phyloP scores from a whole-genome alignment of 2,113 vertebrate genomes.

The Notiomystis cincta region DNA sequence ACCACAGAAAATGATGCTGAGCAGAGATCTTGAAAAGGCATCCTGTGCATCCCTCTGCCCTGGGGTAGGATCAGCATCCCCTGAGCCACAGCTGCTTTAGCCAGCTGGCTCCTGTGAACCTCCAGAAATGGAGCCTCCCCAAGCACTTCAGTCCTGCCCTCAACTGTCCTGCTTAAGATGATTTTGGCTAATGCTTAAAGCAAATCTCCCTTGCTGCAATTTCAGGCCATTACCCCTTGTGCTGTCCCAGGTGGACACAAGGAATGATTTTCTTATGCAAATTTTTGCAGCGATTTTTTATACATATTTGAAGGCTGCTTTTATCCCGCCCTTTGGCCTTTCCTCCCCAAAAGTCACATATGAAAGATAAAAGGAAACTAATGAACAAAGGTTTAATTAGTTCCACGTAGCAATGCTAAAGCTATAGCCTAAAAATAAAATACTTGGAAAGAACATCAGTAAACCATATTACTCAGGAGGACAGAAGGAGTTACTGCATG shows the following conservation, averaged over 20 bases:
- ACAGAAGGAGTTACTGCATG: slow-evolving; percentile 3
- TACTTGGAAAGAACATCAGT: slow-evolving; percentile 40
- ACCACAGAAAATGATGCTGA: not conserved
- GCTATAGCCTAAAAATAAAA: slow-evolving; percentile 54
- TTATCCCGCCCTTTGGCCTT: not conserved
- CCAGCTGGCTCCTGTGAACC: not conserved
- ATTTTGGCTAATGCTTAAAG: slow-evolving; percentile 37
- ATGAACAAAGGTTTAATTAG: slow-evolving; percentile 39
- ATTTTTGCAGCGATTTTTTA: not conserved
- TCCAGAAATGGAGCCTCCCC: not conserved
- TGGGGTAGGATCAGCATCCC: not conserved
- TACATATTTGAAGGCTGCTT: not conserved
- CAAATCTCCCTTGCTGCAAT: slow-evolving; percentile 4
- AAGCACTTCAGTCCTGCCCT: not conserved
- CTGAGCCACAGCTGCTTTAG: not conserved
- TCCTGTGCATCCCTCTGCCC: not conserved
- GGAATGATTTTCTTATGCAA: not conserved
- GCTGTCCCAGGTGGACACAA: not conserved
- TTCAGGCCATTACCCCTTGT: not conserved
- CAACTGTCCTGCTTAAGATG: not conserved
- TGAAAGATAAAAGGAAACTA: slow-evolving; percentile 43
- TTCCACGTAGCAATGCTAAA: slow-evolving; percentile 15
- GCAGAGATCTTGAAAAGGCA: not conserved
- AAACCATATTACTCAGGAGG: slow-evolving; percentile 36
- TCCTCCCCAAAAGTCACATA: not conserved